Evolutionary conservation across 2,113 vertebrate species (phyloP).

Genomic region (Micronisus gabar): DNA sequence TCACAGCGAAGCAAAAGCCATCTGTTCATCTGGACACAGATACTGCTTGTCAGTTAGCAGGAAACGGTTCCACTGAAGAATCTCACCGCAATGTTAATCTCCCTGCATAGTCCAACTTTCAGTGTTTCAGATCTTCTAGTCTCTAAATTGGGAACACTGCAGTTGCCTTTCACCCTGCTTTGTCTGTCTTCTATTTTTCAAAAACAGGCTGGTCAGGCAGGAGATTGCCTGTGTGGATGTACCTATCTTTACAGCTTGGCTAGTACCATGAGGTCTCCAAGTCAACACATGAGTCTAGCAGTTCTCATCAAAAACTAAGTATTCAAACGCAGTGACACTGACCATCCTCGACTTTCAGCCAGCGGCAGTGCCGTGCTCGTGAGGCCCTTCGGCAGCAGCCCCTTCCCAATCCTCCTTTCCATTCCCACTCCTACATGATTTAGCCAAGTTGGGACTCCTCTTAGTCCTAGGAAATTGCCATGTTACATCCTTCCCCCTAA

Average conservation of each 20-base stretch:
- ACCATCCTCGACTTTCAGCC: neutral
- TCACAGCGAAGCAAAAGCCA: slow-evolving; percentile 43
- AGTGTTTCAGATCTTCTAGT: neutral
- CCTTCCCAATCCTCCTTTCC: neutral
- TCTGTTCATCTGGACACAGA: slow-evolving; percentile 53
- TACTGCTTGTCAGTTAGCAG: slow-evolving; percentile 4
- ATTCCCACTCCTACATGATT: neutral
- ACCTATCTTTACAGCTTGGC: neutral
- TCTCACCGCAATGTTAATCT: neutral
- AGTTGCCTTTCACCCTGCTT: neutral
- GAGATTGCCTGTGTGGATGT: neutral
- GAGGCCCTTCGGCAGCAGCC: rapidly evolving
- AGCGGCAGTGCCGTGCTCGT: rapidly evolving
- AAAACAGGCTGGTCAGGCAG: neutral
- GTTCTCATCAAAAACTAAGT: neutral
- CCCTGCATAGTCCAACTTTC: neutral
- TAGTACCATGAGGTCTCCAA: neutral
- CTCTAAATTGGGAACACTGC: neutral
- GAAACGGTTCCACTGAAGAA: slow-evolving; percentile 18
- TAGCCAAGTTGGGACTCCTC: neutral
- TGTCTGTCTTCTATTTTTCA: neutral
- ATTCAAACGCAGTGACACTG: neutral
- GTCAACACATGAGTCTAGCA: neutral
- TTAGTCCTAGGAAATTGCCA: neutral
- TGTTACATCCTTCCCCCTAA: neutral